These are phyloP conservation scores for Nothura maculosa DNA, from an alignment of 2,797 vertebrate species.

Conservation along the genomic window DNA sequence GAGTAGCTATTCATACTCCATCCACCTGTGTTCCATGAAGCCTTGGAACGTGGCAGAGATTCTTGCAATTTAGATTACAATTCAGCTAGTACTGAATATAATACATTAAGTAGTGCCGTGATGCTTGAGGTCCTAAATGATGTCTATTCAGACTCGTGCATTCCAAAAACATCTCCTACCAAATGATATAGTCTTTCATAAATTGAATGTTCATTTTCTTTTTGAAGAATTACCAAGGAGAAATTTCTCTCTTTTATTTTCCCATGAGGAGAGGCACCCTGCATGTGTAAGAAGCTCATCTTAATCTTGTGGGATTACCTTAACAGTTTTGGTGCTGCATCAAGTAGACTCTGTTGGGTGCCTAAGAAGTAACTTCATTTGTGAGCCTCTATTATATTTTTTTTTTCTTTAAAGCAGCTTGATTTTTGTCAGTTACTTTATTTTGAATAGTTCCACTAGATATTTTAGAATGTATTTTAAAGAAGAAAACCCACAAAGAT, in stretches of 20 bases:
- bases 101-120: background rate
- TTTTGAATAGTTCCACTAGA: background rate
- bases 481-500: background rate
- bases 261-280: background rate
- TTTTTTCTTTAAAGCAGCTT: background rate
- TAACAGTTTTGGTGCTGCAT: background rate
- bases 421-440: background rate
- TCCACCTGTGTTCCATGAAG: background rate
- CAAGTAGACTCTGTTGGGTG: background rate
- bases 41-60: rapidly evolving
- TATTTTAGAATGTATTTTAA: background rate
- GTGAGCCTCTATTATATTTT: background rate
- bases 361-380: background rate
- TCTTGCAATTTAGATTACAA: background rate
- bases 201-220: background rate
- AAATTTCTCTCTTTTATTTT: background rate
- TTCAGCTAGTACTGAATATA: background rate
- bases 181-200: background rate
- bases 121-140: background rate
- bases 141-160: background rate
- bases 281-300: rapidly evolving
- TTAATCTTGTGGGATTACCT: background rate
- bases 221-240: background rate
- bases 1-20: background rate
- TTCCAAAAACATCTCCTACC: background rate